Conservation (phyloP, 1,140 invertebrate genomes). For the Megalonaias nervosa region DNA sequence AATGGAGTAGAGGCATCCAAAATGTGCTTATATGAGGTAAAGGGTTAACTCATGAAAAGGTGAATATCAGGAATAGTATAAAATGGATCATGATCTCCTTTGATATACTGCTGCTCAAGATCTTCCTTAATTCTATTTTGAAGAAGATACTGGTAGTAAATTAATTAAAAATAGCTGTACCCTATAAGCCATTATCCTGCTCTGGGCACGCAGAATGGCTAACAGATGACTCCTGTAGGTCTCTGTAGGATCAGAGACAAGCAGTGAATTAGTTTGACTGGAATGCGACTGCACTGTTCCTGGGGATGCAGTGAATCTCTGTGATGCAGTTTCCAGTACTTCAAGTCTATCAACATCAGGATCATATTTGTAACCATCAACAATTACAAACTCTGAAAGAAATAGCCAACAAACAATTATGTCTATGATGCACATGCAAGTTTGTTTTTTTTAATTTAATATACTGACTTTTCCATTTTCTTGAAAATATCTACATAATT, state of each 20-base stretch:
- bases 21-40: no score
- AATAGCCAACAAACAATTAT: background rate
- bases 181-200: constrained; percentile 59
- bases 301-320: constrained; percentile 14
- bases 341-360: constrained; percentile 20
- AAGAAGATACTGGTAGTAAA: background rate
- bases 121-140: no score
- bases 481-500: no score
- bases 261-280: background rate
- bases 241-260: constrained; percentile 27
- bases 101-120: no score
- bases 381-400: constrained; percentile 31
- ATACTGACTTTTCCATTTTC: no score
- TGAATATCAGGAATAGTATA: no score
- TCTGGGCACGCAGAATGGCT: constrained; percentile 44
- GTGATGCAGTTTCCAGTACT: constrained; percentile 41
- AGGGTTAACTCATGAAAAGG: no score
- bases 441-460: no score
- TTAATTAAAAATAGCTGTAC: constrained; percentile 32
- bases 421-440: no score
- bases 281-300: constrained; percentile 7
- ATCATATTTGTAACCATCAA: constrained; percentile 32
- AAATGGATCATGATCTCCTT: background rate
- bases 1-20: no score
- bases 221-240: constrained; percentile 41